Conservation (phyloP, 1,140 invertebrate species). For the Oryctes rhinoceros region DNA sequence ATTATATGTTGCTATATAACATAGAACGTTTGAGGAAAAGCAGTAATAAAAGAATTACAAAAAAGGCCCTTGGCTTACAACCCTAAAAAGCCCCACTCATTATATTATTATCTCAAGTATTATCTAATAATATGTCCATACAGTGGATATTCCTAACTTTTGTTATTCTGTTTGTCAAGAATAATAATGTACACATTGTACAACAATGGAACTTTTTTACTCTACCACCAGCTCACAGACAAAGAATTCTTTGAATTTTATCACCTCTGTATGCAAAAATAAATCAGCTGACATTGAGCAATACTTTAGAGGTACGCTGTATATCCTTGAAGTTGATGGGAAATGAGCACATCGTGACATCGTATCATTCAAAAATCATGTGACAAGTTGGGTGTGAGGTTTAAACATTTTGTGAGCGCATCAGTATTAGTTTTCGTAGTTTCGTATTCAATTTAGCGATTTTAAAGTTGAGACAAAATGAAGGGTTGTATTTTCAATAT, state of each 20-base stretch:
- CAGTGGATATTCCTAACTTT: too few species aligned
- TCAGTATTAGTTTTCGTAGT: background rate
- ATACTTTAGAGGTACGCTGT: background rate
- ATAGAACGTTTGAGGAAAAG: too few species aligned
- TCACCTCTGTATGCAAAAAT: background rate
- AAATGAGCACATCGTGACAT: background rate
- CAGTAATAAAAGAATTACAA: too few species aligned
- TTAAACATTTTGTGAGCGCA: background rate
- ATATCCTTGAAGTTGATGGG: background rate
- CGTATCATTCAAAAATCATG: slow-evolving; percentile 23
- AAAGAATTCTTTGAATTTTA: background rate
- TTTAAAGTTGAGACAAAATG: slow-evolving; percentile 67
- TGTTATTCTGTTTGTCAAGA: too few species aligned
- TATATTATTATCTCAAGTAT: too few species aligned
- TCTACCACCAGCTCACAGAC: background rate
- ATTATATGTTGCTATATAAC: too few species aligned
- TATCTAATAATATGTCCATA: too few species aligned
- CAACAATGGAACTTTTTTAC: too few species aligned
- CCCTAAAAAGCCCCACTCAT: too few species aligned
- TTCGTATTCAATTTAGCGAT: background rate
- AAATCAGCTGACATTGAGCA: background rate
- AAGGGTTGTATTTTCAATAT: slow-evolving; percentile 94
- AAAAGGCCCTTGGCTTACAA: too few species aligned
- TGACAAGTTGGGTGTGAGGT: slow-evolving; percentile 28
- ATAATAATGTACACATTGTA: too few species aligned